These are phyloP conservation scores for Tuta absoluta DNA, from an alignment of 2,888 invertebrate genomes.

Conservation along the genomic window DNA sequence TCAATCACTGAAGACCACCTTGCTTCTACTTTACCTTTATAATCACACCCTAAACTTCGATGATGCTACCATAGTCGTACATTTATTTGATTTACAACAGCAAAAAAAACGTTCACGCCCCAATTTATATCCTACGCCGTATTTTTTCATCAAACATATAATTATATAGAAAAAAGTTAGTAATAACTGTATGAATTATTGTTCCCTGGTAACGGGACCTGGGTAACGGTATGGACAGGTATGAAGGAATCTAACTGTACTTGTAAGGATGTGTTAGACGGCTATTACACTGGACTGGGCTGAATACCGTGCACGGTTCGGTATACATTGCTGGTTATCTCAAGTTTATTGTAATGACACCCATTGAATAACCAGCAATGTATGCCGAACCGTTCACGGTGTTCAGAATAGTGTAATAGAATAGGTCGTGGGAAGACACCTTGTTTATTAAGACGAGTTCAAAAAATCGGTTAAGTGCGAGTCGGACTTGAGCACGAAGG, in stretches of 20 bases:
- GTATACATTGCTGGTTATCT: too few species aligned
- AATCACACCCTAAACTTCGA: not conserved
- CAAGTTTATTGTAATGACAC: too few species aligned
- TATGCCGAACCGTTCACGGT: too few species aligned
- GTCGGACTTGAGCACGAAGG: too few species aligned
- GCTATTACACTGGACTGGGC: too few species aligned
- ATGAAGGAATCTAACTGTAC: not conserved
- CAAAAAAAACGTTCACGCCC: constrained; percentile 7
- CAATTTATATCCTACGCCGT: not conserved
- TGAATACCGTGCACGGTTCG: too few species aligned
- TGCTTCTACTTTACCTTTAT: not conserved
- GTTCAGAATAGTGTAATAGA: too few species aligned
- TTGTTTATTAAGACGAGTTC: too few species aligned
- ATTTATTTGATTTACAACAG: not conserved
- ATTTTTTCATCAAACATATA: not conserved
- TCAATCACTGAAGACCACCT: not conserved
- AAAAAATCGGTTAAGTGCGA: too few species aligned
- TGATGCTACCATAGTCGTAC: not conserved
- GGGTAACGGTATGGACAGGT: constrained; percentile 1
- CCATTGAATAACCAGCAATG: too few species aligned
- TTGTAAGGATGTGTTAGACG: not conserved
- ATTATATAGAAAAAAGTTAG: constrained; percentile 5
- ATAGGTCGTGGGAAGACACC: not conserved
- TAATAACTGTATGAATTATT: not conserved
- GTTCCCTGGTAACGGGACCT: not conserved